Conservation (phyloP, 64 coral and sea anemone species). For the Actinia equina region DNA sequence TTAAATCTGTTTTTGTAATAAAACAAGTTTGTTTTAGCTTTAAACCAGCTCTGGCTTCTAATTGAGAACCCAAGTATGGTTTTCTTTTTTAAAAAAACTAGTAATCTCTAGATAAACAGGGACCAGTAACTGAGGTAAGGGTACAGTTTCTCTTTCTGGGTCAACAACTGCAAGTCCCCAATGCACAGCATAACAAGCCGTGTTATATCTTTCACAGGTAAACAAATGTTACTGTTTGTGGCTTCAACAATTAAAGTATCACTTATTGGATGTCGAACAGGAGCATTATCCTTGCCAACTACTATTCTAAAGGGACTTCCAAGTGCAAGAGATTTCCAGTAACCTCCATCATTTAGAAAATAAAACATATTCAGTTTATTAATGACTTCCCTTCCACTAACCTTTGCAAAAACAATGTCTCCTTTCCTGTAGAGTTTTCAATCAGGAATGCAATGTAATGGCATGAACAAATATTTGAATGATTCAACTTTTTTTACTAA, state of each 20-base stretch:
- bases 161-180: constrained; percentile 34
- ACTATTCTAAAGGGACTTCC: constrained; percentile 16
- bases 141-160: background rate
- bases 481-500: constrained; percentile 40
- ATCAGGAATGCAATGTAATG: constrained; percentile 40
- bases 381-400: constrained; percentile 25
- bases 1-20: too few species aligned
- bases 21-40: too few species aligned
- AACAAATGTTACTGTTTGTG: constrained; percentile 7
- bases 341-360: constrained; percentile 9
- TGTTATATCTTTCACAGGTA: constrained; percentile 1
- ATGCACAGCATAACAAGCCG: constrained; percentile 11
- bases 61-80: too few species aligned
- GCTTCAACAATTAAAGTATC: constrained; percentile 43
- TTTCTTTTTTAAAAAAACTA: too few species aligned
- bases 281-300: background rate
- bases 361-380: constrained; percentile 11
- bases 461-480: constrained; percentile 23
- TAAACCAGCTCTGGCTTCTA: too few species aligned
- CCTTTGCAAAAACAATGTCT: constrained; percentile 28
- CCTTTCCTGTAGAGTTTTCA: constrained; percentile 49
- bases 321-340: constrained; percentile 32
- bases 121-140: constrained; percentile 15
- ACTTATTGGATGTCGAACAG: constrained; percentile 32
- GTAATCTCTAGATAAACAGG: constrained; percentile 15